Base-by-base conservation (phyloP, 2,888 invertebrate genomes). In the Lomographa bimaculata region DNA sequence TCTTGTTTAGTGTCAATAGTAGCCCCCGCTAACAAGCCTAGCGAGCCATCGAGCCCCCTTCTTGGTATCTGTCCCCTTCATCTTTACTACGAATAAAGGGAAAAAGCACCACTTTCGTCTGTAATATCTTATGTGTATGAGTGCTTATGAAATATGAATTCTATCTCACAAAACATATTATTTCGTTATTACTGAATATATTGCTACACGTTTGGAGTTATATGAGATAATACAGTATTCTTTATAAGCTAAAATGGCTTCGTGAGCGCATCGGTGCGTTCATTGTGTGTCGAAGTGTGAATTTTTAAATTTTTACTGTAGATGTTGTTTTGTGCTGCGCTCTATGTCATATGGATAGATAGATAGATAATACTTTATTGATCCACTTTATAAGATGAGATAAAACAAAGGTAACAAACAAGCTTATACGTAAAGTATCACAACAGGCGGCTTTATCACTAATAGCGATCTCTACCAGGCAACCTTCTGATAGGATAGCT, bases 81-180 rank as follows among this genome's bases (percentile, higher is more conserved):
- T 86, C 80, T 84, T 78, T 76, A 77, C 81, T 80, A 71, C 70
- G 74, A 66, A 45, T 76, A 80, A 84, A 81, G 81, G 69, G 74
- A 62, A 75, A 76, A 79, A 79, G 76, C 69, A 72, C 73, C 76
- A 73, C 69, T 75, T 73, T 71, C 65, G 33, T 54, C 60, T 65
- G 79, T 74, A 77, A 85, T 85, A 85, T 81, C 69, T 75, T 79
- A 78, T 79, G 76, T 72, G 76, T 78, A 78, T 71, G 79, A 79
- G 78, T 82, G 79, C 79, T 81, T 81, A 82, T 85, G 83, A 87
- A 85, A 86, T 85, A 87, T 86, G 84, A 83, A 86, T 83, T 82
- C 80, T 78, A 80, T 85, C 75, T 84, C 71, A 65, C 74, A 77
- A 82, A 81, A 82, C 82, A 80, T 85, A 81, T 83, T 86, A 85